Base-by-base conservation (phyloP, 2,113 vertebrate genomes). In the Tautogolabrus adspersus region DNA sequence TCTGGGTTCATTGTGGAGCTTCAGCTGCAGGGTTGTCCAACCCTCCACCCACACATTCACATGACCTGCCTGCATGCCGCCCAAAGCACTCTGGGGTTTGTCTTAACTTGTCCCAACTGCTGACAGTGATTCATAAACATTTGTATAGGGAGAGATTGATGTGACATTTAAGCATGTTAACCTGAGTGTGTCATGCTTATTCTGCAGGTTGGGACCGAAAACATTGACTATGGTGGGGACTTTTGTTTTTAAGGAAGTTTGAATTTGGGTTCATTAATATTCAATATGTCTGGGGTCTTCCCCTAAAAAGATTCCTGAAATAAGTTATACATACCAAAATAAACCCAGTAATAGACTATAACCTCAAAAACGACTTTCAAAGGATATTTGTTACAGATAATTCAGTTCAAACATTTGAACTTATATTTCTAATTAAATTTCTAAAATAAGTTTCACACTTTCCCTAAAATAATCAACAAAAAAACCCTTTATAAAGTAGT, bases 1-100 rank as follows among this genome's bases (percentile, higher is more conserved):
- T 61, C 68, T 64, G 83, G 64, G 38, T 57, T 82, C 77, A 59
- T 77, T 84, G 75, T 85, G 71, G 3, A 38, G 74, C 58, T 44
- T 40, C 49, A 55, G 34, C n/a, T n/a, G n/a, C n/a, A n/a, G n/a
- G n/a, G n/a, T n/a, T n/a, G n/a, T 52, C 55, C 57, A 1, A 34
- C 54, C 21, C 22, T 21, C 68, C 68, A 23, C 77, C 19, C 34
- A 49, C 66, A 0, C 51, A 18, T 42, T 37, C 89, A 0, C 85
- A 73, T 54, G 70, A 84, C 21, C 13, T 7, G 68, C 12, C 79
- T 34, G 30, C 30, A 34, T 47, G 42, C 63, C 6, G 54, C 51
- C 51, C 66, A 68, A 44, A 47, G 42, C 47, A 8, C 46, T 22
- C 64, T 1, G 47, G 40, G 19, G 47, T 64, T 66, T 44, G 83